Percentiles rank a stretch among this genome's conserved stretches.
phyloP scores from a whole-genome alignment of 1,140 invertebrate genomes.

The Manduca sexta region DNA sequence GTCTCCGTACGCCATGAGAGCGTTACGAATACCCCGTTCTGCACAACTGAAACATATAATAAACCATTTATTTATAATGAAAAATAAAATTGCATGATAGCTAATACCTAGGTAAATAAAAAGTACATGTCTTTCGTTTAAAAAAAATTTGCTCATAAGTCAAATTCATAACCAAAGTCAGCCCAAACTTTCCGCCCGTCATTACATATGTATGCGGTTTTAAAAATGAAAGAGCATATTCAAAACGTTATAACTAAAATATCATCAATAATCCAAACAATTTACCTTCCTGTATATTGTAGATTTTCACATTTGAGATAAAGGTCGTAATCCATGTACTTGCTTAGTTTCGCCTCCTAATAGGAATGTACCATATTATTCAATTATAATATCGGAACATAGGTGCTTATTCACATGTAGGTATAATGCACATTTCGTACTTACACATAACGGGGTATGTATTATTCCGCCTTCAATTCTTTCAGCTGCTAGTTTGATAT shows the following conservation, averaged over 20 bases:
- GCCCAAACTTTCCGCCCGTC: no score
- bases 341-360: slow-evolving; percentile 62
- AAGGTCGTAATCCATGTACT: slow-evolving; percentile 60
- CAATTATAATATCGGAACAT: background rate
- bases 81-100: no score
- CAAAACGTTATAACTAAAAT: no score
- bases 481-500: slow-evolving; percentile 57
- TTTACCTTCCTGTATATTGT: slow-evolving; percentile 62
- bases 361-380: slow-evolving; percentile 13
- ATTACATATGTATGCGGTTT: no score
- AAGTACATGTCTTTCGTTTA: no score
- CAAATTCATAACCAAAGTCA: no score
- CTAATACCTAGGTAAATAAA: no score
- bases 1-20: slow-evolving; percentile 30
- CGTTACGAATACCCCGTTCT: slow-evolving; percentile 53
- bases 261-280: background rate
- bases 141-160: no score
- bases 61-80: no score
- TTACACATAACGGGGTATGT: slow-evolving; percentile 62
- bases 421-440: slow-evolving; percentile 11
- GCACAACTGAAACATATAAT: slow-evolving; percentile 35
- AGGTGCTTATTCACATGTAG: background rate
- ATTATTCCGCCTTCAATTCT: slow-evolving; percentile 56
- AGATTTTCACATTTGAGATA: slow-evolving; percentile 67
- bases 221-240: no score